Percentiles rank a stretch among this genome's conserved stretches.
Evolutionary conservation across 2,888 invertebrate species (phyloP).

Genomic region (Oeneis ivallda): DNA sequence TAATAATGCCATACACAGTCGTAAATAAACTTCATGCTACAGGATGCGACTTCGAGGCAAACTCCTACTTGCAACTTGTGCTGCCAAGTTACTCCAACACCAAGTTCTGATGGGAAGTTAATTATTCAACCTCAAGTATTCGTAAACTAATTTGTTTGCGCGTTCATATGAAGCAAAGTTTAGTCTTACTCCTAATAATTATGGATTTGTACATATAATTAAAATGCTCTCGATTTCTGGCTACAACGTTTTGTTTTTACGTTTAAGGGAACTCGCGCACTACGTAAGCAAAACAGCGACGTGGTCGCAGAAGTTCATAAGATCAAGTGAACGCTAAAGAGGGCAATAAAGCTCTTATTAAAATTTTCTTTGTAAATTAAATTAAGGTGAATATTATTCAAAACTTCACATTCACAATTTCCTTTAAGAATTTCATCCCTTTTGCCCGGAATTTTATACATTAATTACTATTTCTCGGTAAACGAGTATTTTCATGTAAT

Average conservation of each 20-base stretch:
- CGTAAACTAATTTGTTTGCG: slow-evolving; percentile 47
- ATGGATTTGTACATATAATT: not conserved
- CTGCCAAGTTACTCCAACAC: slow-evolving; percentile 29
- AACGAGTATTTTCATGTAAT: too few species aligned
- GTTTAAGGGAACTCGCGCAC: not conserved
- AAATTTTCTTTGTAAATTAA: too few species aligned
- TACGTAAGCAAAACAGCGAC: too few species aligned
- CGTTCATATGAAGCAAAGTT: slow-evolving; percentile 10
- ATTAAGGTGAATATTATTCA: too few species aligned
- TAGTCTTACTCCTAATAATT: not conserved
- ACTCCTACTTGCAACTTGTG: slow-evolving; percentile 23
- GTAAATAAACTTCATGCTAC: slow-evolving; percentile 2
- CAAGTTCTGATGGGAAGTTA: slow-evolving; percentile 41
- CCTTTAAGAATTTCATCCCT: too few species aligned
- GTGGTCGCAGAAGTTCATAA: not conserved
- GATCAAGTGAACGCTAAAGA: not conserved
- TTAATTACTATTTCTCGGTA: too few species aligned
- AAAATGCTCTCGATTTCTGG: not conserved
- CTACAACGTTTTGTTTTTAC: not conserved
- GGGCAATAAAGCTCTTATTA: too few species aligned
- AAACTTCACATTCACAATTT: too few species aligned
- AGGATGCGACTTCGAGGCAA: slow-evolving; percentile 27
- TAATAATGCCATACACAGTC: not conserved
- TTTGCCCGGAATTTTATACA: too few species aligned
- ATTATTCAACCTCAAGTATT: slow-evolving; percentile 50